Base-by-base conservation (phyloP, 2,888 invertebrate genomes). In the Seladonia tumulorum region DNA sequence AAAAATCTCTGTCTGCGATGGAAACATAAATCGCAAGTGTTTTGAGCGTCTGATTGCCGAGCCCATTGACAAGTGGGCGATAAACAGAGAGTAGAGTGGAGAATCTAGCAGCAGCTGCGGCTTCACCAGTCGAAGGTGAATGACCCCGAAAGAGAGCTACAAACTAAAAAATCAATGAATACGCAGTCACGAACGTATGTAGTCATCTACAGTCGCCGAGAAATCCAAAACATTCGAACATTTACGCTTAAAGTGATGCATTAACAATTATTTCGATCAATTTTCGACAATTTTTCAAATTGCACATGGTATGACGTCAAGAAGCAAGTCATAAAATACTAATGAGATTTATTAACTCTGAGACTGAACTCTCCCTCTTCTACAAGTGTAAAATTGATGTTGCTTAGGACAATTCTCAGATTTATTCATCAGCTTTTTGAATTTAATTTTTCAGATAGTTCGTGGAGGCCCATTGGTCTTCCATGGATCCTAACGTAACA, bases 31-130 rank as follows among this genome's bases (percentile, higher is more conserved):
- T 87, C 66, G 85, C 86, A 49, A 80, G 87, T 75, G 79, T 82
- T 79, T 86, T 82, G 78, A 75, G 75, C 77, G 82, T 80, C 77
- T 82, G 78, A 82, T 88, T 86, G 84, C 76, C 77, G 78, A 76
- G 83, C 81, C 84, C 88, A 88, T 88, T 88, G 88, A 88, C 88
- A 86, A 88, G 86, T 86, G 86, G 84, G 77, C 80, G 88, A 88
- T 88, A 88, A 88, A 88, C 82, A 74, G 79, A 85, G 85, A 77
- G 73, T 75, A 76, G 60, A 60, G 82, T 22, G 81, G 70, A 83
- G 81, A 86, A 86, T 88, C 82, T 81, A 88, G 78, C 79, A 72
- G 83, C 87, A 71, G 86, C 83, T 81, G 86, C 84, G 63, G 70
- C 86, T 75, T 79, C 60, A 68, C 80, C 76, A 83, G 88, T 68